Conservation (phyloP, 2,113 vertebrate species). For the Strigops habroptila region DNA sequence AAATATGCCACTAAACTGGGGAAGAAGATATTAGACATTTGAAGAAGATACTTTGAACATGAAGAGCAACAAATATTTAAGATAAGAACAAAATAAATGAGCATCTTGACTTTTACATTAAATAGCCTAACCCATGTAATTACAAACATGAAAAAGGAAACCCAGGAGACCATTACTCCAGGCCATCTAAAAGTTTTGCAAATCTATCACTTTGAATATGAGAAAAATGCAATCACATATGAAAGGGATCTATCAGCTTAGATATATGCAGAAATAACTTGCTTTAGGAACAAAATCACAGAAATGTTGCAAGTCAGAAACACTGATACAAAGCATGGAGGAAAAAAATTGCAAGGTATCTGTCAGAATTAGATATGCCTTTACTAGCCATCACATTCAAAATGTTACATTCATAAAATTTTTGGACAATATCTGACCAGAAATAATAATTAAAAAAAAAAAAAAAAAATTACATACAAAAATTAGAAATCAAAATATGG, state of each 20-base stretch:
- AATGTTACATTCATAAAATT: not conserved
- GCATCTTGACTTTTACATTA: not conserved
- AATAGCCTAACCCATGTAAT: not conserved
- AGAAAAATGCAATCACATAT: fast-evolving
- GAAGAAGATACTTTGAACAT: not conserved
- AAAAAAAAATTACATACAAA: not conserved
- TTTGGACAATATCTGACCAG: not conserved
- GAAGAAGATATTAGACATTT: not conserved
- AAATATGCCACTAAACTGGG: not conserved
- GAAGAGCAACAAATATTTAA: not conserved
- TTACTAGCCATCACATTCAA: not conserved
- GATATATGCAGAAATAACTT: not conserved
- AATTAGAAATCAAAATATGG: not conserved
- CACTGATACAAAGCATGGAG: not conserved
- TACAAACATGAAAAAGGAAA: not conserved
- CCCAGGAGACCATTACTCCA: not conserved
- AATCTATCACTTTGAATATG: not conserved
- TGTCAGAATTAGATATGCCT: not conserved
- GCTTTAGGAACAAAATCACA: not conserved
- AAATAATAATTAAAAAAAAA: not conserved
- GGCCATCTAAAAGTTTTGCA: not conserved
- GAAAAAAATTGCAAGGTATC: not conserved
- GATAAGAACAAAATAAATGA: not conserved
- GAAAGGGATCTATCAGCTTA: not conserved
- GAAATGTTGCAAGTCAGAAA: not conserved